Base-by-base conservation (phyloP, 2,797 vertebrate species). In the Rhadinocentrus ornatus region DNA sequence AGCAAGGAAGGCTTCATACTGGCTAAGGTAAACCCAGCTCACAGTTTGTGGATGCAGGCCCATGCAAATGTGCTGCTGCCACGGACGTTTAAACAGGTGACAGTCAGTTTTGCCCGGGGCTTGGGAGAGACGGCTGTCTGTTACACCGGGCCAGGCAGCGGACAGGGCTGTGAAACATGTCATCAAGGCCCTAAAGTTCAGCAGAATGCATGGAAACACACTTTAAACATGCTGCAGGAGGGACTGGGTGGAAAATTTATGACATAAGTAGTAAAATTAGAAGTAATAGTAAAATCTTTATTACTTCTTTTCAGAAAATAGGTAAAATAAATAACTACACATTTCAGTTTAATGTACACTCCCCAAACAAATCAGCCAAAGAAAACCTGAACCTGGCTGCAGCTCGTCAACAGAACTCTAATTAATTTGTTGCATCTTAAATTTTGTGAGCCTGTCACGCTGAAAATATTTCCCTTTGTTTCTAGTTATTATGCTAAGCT, bases 1-100 rank as follows among this genome's bases (percentile, higher is more conserved):
- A 55, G 69, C 66, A 11, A 64, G 18, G 62, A 60, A 68, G 60
- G 69, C 75, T 83, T 75, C 66, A 46, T n/a, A 24, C 34, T 39
- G 41, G 56, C 61, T 53, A 63, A 84, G 67, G 73, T 78, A 82
- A 85, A 81, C 67, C 74, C 59, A 79, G 52, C 66, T 77, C 87
- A 89, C 91, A 84, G 87, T 91, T 89, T 85, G 67, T 85, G 88
- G 77, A 88, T 77, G 71, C 69, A 54, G 78, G 78, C 80, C 87
- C 82, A 94, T 94, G 94, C 92, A 95, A 94, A 94, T 91, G 71
- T 77, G 82, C 44, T 72, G 71, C 68, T 54, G 53, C 60, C 78
- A 52, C 69, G 22, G 59, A 82, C 67, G 66, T 71, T 80, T 52
- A 22, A 48, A 82, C 91, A 91, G 87, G 82, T 85, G 85, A 83